A percentile compares a stretch with the other conserved stretches of the same genome.
Conservation (phyloP, 1,140 invertebrate species). For the Dendroctonus ponderosae region DNA sequence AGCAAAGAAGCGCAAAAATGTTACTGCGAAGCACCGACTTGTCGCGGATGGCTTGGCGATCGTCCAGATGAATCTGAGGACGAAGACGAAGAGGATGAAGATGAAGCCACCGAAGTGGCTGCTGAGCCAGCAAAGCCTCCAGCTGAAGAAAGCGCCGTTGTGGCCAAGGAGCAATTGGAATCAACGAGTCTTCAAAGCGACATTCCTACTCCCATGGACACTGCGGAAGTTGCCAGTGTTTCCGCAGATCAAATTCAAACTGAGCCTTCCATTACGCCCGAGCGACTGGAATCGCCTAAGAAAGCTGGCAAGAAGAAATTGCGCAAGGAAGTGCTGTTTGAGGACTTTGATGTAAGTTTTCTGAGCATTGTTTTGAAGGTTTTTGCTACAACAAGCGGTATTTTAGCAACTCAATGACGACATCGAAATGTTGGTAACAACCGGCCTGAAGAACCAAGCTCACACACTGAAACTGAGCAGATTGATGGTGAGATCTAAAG, state of each 20-base stretch:
- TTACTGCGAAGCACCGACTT: constrained; percentile 83
- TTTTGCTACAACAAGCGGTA: neutral
- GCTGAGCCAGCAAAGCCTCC: neutral
- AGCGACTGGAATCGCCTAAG: constrained; percentile 37
- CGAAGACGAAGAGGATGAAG: constrained; percentile 56
- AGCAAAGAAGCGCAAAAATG: constrained; percentile 93
- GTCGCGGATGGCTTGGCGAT: constrained; percentile 91
- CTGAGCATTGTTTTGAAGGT: neutral
- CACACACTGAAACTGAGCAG: constrained; percentile 86
- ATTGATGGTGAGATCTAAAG: constrained; percentile 88
- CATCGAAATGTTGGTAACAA: constrained; percentile 67
- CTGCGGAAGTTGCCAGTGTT: constrained; percentile 28
- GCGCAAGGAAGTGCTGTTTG: constrained; percentile 56
- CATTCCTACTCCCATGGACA: neutral
- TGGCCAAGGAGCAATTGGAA: constrained; percentile 30
- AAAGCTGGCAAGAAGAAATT: constrained; percentile 42
- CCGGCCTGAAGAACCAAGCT: constrained; percentile 81
- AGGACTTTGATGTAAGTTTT: constrained; percentile 68
- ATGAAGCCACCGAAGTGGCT: constrained; percentile 36
- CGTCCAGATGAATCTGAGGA: constrained; percentile 71
- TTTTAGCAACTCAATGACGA: constrained; percentile 71
- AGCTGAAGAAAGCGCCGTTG: constrained; percentile 29
- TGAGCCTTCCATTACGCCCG: constrained; percentile 33
- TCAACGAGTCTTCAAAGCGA: constrained; percentile 37
- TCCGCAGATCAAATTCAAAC: constrained; percentile 18